Base-by-base conservation (phyloP, 2,797 vertebrate genomes). In the Acipenser ruthenus region DNA sequence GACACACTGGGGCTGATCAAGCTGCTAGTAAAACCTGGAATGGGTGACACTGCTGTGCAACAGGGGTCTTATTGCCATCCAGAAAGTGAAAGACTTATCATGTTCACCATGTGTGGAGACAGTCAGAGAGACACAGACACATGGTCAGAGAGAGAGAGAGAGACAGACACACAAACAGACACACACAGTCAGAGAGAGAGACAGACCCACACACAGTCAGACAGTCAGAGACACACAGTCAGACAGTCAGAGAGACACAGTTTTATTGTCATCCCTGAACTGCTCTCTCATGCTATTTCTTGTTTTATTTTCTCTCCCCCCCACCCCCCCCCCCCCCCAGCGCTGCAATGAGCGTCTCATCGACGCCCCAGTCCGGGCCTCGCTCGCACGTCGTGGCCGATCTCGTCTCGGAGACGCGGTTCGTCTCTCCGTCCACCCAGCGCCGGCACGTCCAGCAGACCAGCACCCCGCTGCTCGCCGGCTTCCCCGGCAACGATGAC, bases 401-500 rank as follows among this genome's bases (percentile, higher is more conserved):
- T 10, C 6, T 87, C 47, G 84, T 82, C 62, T 75, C 83, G 0
- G 79, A 87, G 71, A 71, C 72, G 53, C 55, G 47, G 1, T 81
- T 76, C 62, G 52, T 85, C 1, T 84, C 86, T 0, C 84, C 90
- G 0, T 74, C 77, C 6, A 75, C 83, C 6, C 69, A 9, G 10
- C 70, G 74, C 10, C 78, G 79, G 6, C 0, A 76, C 0, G 71
- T 82, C 0, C 74, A 50, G 15, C 49, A 52, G 37, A 4, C 72
- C 69, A 89, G 91, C 67, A 92, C 91, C 0, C 89, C 93, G 0
- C 81, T 89, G 11, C 74, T 94, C 8, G 74, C 88, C 0, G 86
- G 88, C 13, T 93, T 95, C 49, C 90, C 92, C 0, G 82, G 88
- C 7, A 98, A 96, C 3, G 94, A 98, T 1, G 96, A 98, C 6